phyloP scores from a whole-genome alignment of 1,140 invertebrate genomes.

The Octopus sinensis region DNA sequence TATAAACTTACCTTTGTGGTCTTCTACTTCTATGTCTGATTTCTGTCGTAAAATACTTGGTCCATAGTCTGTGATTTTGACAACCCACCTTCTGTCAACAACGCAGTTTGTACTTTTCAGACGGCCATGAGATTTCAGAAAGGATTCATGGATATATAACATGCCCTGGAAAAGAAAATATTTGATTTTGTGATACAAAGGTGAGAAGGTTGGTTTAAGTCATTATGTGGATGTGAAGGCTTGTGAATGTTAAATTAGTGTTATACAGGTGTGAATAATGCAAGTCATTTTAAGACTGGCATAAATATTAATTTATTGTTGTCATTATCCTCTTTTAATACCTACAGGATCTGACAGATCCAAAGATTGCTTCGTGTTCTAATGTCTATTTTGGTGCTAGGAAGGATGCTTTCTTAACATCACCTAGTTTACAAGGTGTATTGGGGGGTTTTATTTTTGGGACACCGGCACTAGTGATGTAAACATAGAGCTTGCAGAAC shows the following conservation, averaged over 20 bases:
- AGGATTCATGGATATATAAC: conserved; percentile 83
- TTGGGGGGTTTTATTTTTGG: too few relatives aligned
- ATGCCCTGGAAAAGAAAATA: conserved; percentile 73
- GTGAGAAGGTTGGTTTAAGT: conserved; percentile 83
- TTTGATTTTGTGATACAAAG: conserved; percentile 68
- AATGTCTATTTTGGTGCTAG: too few relatives aligned
- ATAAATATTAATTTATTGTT: too few relatives aligned
- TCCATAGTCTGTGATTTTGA: conserved; percentile 96
- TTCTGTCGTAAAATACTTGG: conserved; percentile 21
- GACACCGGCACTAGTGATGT: too few relatives aligned
- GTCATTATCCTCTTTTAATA: too few relatives aligned
- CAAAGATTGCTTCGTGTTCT: too few relatives aligned
- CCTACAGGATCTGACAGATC: too few relatives aligned
- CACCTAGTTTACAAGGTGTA: too few relatives aligned
- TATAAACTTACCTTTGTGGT: neutral
- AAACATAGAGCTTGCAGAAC: too few relatives aligned
- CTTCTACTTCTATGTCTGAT: neutral
- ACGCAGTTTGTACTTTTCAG: conserved; percentile 96
- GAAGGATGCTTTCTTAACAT: too few relatives aligned
- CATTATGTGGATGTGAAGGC: conserved; percentile 65
- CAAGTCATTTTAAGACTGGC: neutral
- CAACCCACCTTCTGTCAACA: conserved; percentile 90
- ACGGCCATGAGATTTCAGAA: conserved; percentile 85
- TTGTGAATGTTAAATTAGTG: neutral
- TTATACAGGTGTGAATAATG: neutral